These are phyloP conservation scores for Smutsia gigantea DNA, from an alignment of 2,797 vertebrate genomes.

Conservation along the genomic window DNA sequence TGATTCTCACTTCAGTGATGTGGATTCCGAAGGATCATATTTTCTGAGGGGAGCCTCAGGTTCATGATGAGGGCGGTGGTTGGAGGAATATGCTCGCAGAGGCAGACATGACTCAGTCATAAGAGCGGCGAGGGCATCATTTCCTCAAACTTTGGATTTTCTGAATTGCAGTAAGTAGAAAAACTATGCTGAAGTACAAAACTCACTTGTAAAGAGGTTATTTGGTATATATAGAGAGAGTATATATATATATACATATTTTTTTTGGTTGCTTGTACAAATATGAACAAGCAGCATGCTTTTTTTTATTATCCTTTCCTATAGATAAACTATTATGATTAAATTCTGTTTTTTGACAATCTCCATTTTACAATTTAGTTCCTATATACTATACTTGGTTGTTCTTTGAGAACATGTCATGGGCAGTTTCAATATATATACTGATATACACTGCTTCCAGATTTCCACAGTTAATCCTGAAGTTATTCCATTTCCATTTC, in stretches of 20 bases:
- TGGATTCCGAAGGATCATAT: background rate
- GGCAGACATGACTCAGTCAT: background rate
- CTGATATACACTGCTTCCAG: background rate
- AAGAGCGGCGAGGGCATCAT: accelerated
- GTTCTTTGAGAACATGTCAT: conserved; percentile 23
- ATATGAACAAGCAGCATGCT: background rate
- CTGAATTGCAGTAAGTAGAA: background rate
- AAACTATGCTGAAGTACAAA: background rate
- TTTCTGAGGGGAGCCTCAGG: background rate
- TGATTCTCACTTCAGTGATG: background rate
- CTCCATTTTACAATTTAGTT: conserved; percentile 33
- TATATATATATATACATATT: too few species aligned
- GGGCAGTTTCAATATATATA: background rate
- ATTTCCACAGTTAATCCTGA: conserved; percentile 49
- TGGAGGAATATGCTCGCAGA: background rate
- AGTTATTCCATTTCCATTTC: conserved; percentile 31
- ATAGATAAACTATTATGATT: background rate
- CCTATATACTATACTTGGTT: background rate
- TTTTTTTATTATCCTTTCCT: background rate
- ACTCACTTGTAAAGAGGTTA: background rate
- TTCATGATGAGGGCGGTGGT: background rate
- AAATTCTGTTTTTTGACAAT: background rate
- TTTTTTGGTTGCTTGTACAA: background rate
- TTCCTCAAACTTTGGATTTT: background rate
- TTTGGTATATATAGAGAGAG: background rate